Conservation (phyloP, 2,113 vertebrate species). For the Sturnira hondurensis region DNA sequence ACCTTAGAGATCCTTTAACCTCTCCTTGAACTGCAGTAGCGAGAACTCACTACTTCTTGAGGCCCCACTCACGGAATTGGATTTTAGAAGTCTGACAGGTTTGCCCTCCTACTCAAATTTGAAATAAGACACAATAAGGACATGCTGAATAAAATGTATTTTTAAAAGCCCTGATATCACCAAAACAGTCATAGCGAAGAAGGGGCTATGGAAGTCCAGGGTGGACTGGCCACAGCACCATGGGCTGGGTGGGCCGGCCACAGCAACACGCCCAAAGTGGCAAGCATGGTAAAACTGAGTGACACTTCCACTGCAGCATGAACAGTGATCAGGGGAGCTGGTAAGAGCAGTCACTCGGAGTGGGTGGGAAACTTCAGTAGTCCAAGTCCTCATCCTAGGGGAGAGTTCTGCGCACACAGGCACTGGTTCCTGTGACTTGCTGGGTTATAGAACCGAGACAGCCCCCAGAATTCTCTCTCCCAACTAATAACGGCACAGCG, state of each 20-base stretch:
- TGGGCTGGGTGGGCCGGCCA: neutral
- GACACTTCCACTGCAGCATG: neutral
- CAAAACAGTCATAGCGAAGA: neutral
- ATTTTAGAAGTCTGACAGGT: neutral
- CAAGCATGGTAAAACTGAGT: neutral
- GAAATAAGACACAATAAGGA: neutral
- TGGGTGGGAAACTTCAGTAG: neutral
- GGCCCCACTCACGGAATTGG: neutral
- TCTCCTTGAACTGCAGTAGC: neutral
- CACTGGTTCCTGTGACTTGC: neutral
- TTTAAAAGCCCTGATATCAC: neutral
- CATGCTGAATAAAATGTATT: neutral
- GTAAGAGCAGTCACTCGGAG: neutral
- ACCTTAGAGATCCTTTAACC: neutral
- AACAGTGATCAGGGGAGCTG: neutral
- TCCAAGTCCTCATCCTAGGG: neutral
- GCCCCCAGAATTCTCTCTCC: neutral
- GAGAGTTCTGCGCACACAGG: neutral
- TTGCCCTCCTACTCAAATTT: neutral
- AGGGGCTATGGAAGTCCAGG: neutral
- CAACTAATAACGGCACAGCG: neutral
- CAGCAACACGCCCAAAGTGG: neutral
- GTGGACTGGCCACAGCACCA: neutral
- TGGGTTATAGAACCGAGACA: neutral
- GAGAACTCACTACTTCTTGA: neutral